phyloP scores from a whole-genome alignment of 2,888 invertebrate species.

The Nemapogon koenigi region DNA sequence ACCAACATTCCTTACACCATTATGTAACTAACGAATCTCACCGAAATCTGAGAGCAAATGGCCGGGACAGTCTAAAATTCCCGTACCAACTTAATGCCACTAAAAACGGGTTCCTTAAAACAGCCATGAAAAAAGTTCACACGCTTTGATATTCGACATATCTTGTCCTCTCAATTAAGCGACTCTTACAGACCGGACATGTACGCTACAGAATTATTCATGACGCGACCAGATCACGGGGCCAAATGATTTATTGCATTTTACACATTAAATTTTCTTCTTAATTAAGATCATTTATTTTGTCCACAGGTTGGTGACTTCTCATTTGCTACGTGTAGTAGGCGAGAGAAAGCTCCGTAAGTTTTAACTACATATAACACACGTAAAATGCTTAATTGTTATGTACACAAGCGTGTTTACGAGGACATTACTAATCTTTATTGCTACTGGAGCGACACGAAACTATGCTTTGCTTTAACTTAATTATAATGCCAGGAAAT shows the following conservation, averaged over 20 bases:
- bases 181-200: slow-evolving; percentile 41
- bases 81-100: background rate
- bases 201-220: slow-evolving; percentile 45
- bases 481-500: too few species aligned
- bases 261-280: slow-evolving; percentile 21
- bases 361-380: slow-evolving; percentile 3
- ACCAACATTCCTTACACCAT: background rate
- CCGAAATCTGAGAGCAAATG: background rate
- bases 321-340: slow-evolving; percentile 5
- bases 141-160: slow-evolving; percentile 39
- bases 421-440: slow-evolving; percentile 2
- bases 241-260: slow-evolving; percentile 26
- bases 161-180: slow-evolving; percentile 54
- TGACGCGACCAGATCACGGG: slow-evolving; percentile 38
- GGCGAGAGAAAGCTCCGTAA: slow-evolving; percentile 12
- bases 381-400: slow-evolving; percentile 1
- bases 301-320: slow-evolving; percentile 21
- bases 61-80: slow-evolving; percentile 2
- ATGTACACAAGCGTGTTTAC: slow-evolving; percentile 1
- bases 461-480: too few species aligned
- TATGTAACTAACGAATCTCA: background rate
- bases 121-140: slow-evolving; percentile 36
- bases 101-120: slow-evolving; percentile 29
- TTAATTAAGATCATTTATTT: slow-evolving; percentile 23
- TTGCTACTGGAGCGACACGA: too few species aligned